Base-by-base conservation (phyloP, 2,888 invertebrate genomes). In the Fragum sueziense region DNA sequence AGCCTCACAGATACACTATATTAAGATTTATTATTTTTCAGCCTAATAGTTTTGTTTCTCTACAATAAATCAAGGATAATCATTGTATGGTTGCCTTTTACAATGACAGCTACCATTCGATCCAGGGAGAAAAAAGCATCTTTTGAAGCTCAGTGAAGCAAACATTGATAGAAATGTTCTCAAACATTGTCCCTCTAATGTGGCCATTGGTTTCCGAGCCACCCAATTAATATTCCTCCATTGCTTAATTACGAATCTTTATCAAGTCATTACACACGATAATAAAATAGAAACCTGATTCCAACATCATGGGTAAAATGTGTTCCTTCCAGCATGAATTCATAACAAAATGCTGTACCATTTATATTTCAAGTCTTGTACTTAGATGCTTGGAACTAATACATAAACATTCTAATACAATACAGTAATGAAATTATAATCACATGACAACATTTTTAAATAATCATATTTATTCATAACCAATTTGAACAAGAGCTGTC, bases 191-290 rank as follows among this genome's bases (percentile, higher is more conserved):
- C 65, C n/a, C 7, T 41, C 54, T 70, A 70, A 70, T 70, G 33
- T 54, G 27, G 6, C 70, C 31, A 70, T 54, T 54, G 34, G 54
- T 33, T 54, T 33, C 54, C 14, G 54, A 70, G 70, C 54, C 70
- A 70, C 54, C 70, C 70, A 70, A 70, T 70, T 70, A 70, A 54
- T 52, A 33, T 70, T 69, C 54, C 70, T 31, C 70, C 70, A 70
- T 65, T 65, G 37, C 25, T 65, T 65, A 65, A 65, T 65, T 65
- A 65, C 25, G n/a, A 65, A 65, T 65, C 41, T 65, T 65, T 65
- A 65, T 41, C 65, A 65, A 65, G 25, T 65, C 65, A 65, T 65
- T 65, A 65, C 65, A 65, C 65, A 41, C n/a, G 7, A 41, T 65
- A 65, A 65, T 65, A 65, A 25, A 41, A 37, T 41, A 41, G 65